These are phyloP conservation scores for Xyrauchen texanus DNA, from an alignment of 2,113 vertebrate genomes.

Conservation along the genomic window DNA sequence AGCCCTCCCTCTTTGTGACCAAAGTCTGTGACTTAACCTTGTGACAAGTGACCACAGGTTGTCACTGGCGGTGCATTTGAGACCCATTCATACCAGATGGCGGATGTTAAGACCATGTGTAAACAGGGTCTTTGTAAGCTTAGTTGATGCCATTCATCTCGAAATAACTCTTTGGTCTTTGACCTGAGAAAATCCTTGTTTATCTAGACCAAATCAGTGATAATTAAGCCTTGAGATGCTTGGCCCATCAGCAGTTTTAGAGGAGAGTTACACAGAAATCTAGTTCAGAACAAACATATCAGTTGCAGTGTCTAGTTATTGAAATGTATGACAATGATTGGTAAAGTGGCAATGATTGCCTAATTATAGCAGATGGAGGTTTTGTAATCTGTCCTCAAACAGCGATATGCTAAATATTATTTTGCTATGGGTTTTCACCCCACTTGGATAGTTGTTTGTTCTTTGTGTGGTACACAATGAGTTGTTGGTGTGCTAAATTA, in stretches of 20 bases:
- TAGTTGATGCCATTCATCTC: background rate
- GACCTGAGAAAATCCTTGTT: background rate
- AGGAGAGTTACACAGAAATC: background rate
- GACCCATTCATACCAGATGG: no score
- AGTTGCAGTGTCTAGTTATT: background rate
- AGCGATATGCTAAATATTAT: conserved; percentile 19
- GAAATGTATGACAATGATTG: background rate
- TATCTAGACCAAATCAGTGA: background rate
- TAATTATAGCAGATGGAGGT: background rate
- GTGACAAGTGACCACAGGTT: no score
- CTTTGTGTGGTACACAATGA: conserved; percentile 12
- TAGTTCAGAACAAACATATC: background rate
- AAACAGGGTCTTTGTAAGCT: background rate
- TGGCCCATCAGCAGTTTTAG: background rate
- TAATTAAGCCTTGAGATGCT: background rate
- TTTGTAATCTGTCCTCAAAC: conserved; percentile 21
- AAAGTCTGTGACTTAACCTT: no score
- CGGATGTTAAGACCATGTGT: background rate
- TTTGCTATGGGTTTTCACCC: background rate
- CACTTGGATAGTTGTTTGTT: conserved; percentile 35
- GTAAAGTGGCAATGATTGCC: background rate
- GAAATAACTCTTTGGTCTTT: background rate
- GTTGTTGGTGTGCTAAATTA: conserved; percentile 32
- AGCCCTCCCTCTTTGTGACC: no score
- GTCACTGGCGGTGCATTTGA: no score